These are phyloP conservation scores for Osedax fenrisi DNA, from an alignment of 2,888 invertebrate genomes.

Conservation along the genomic window DNA sequence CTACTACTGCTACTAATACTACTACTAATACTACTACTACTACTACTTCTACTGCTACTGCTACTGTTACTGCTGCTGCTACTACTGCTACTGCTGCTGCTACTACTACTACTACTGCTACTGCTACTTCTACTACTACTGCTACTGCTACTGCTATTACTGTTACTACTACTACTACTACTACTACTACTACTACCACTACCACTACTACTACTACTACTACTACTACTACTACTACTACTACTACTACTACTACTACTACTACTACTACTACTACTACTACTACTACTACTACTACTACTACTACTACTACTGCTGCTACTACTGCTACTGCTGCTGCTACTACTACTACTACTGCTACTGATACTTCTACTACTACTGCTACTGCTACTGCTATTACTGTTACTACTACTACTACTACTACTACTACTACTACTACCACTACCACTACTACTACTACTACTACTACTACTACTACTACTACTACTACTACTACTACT, in stretches of 20 bases:
- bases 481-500: slow-evolving; percentile 26
- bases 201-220: slow-evolving; percentile 12
- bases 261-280: too few species aligned
- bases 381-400: slow-evolving; percentile 14
- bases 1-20: too few species aligned
- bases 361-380: too few species aligned
- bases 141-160: slow-evolving; percentile 15
- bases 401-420: slow-evolving; percentile 20
- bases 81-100: slow-evolving; percentile 20
- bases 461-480: slow-evolving; percentile 23
- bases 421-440: slow-evolving; percentile 23
- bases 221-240: slow-evolving; percentile 9
- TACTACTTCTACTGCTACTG: slow-evolving; percentile 7
- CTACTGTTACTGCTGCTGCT: slow-evolving; percentile 14
- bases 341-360: too few species aligned
- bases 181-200: slow-evolving; percentile 5
- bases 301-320: too few species aligned
- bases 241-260: slow-evolving; percentile 11
- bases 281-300: too few species aligned
- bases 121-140: slow-evolving; percentile 20
- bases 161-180: slow-evolving; percentile 17
- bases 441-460: slow-evolving; percentile 21
- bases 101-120: slow-evolving; percentile 21
- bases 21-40: too few species aligned
- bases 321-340: too few species aligned